Evolutionary conservation across 2,797 vertebrate genomes (phyloP).

Genomic region (Tangara arthus): DNA sequence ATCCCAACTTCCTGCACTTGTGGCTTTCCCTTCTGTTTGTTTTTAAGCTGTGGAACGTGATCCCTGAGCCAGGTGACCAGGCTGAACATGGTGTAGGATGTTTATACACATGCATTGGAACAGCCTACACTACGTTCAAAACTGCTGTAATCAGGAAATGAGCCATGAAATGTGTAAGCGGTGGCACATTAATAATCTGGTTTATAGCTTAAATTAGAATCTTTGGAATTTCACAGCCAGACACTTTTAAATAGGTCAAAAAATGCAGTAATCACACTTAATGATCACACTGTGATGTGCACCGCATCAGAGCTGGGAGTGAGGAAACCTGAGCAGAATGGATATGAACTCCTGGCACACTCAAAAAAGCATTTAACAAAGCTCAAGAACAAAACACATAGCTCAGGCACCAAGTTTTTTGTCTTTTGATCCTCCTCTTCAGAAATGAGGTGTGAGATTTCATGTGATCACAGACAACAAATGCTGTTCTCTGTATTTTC

Average conservation of each 20-base stretch:
- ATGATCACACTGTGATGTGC: slow-evolving; percentile 8
- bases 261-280: slow-evolving; percentile 56
- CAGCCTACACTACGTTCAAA: not conserved
- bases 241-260: slow-evolving; percentile 65
- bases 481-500: not conserved
- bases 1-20: not conserved
- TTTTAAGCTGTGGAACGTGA: accelerated
- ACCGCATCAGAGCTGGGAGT: not conserved
- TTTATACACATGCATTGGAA: not conserved
- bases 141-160: slow-evolving; percentile 48
- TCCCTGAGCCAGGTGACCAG: not conserved
- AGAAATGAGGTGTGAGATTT: not conserved
- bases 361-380: not conserved
- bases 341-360: not conserved
- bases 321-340: slow-evolving; percentile 40
- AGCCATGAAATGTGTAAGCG: slow-evolving; percentile 29
- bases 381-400: not conserved
- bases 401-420: not conserved
- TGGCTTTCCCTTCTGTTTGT: not conserved
- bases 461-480: not conserved
- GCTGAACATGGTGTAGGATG: not conserved
- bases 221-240: slow-evolving; percentile 52
- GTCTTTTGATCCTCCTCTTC: not conserved
- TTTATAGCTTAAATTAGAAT: slow-evolving; percentile 57
- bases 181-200: slow-evolving; percentile 8